phyloP scores from a whole-genome alignment of 2,113 vertebrate species.

The cat (Felis catus) region F.catus_Fca126_mat1.0 CM031412.1:179352501-179353000 shows the following conservation, averaged over 20 bases:
- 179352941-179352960: background rate
- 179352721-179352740: background rate
- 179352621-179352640: background rate
- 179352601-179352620: background rate
- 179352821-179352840: constrained; percentile 3
- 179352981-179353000: background rate
- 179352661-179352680: background rate
- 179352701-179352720: background rate
- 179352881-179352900: background rate
- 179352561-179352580: background rate
- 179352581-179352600: background rate
- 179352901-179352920: background rate
- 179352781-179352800: background rate
- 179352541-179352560: background rate
- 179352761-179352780: background rate
- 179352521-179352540: background rate
- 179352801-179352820: background rate
- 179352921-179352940: background rate
- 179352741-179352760: background rate
- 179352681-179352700: background rate
- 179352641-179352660: background rate
- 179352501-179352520: background rate
- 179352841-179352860: background rate
- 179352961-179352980: background rate
- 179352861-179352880: background rate